A percentile compares a stretch with the other conserved stretches of the same genome.
phyloP scores from a whole-genome alignment of 2,113 vertebrate genomes.

The Scytalopus superciliaris region DNA sequence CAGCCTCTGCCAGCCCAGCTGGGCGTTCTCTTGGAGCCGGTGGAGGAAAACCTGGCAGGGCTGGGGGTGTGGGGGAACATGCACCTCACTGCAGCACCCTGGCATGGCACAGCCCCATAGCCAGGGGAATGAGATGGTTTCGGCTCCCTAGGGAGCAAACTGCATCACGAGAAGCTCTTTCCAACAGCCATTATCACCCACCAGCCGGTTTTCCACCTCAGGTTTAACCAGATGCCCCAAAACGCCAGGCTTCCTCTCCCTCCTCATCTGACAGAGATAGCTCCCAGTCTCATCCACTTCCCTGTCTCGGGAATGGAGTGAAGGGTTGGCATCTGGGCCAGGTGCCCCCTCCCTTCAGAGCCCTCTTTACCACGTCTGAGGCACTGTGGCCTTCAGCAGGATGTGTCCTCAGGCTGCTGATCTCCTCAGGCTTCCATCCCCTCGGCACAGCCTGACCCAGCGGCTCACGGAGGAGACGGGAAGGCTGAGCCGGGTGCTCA shows the following conservation, averaged over 20 bases:
- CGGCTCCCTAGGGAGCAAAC: background rate
- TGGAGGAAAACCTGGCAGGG: background rate
- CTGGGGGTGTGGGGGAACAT: background rate
- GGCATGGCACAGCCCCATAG: accelerated
- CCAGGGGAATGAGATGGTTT: background rate
- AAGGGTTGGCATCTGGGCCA: background rate
- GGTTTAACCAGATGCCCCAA: background rate
- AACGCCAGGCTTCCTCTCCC: background rate
- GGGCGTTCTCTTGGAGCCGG: background rate
- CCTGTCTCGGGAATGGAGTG: accelerated
- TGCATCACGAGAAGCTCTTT: background rate
- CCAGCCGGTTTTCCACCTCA: background rate
- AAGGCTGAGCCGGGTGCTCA: accelerated
- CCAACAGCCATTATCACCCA: background rate
- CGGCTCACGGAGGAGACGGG: accelerated
- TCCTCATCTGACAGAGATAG: background rate
- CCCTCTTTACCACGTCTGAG: accelerated
- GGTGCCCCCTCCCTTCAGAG: background rate
- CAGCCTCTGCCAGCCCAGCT: background rate
- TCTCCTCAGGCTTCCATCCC: accelerated
- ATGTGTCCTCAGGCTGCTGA: background rate
- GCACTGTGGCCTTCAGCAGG: background rate
- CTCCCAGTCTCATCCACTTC: background rate
- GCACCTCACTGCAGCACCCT: accelerated
- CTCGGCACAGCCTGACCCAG: background rate